Conservation (phyloP, 2,113 vertebrate genomes). For the Cacatua alba region DNA sequence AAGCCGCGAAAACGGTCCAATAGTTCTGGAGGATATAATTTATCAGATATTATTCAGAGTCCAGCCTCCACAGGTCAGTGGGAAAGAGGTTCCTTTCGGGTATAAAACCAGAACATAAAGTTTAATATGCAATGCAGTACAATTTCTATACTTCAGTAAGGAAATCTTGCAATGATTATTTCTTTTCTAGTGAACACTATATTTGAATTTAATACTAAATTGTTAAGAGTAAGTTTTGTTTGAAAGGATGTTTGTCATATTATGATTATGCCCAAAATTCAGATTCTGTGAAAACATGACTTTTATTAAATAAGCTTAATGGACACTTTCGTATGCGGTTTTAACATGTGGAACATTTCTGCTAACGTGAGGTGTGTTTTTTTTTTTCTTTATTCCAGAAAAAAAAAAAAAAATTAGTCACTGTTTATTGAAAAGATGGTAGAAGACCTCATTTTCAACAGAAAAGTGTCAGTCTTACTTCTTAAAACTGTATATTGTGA, state of each 20-base stretch:
- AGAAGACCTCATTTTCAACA: neutral
- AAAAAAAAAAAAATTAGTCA: neutral
- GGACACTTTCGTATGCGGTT: neutral
- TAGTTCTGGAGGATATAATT: conserved; percentile 95
- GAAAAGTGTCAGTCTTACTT: neutral
- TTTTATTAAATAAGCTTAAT: neutral
- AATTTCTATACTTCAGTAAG: neutral
- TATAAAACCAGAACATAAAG: neutral
- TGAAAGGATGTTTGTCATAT: neutral
- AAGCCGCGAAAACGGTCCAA: conserved; percentile 90
- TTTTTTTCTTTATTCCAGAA: too few relatives aligned
- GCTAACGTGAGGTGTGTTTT: neutral
- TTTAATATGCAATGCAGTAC: neutral
- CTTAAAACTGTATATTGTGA: neutral
- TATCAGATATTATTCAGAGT: conserved; percentile 94
- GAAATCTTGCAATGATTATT: neutral
- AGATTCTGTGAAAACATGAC: neutral
- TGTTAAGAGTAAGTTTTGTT: neutral
- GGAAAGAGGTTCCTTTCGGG: neutral
- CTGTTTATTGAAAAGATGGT: neutral
- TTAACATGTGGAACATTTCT: neutral
- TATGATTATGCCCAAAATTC: neutral
- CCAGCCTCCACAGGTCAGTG: conserved; percentile 84
- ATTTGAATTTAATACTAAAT: neutral
- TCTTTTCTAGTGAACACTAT: neutral